These are phyloP conservation scores for Papilio gigon DNA, from an alignment of 2,888 invertebrate genomes.

Conservation along the genomic window DNA sequence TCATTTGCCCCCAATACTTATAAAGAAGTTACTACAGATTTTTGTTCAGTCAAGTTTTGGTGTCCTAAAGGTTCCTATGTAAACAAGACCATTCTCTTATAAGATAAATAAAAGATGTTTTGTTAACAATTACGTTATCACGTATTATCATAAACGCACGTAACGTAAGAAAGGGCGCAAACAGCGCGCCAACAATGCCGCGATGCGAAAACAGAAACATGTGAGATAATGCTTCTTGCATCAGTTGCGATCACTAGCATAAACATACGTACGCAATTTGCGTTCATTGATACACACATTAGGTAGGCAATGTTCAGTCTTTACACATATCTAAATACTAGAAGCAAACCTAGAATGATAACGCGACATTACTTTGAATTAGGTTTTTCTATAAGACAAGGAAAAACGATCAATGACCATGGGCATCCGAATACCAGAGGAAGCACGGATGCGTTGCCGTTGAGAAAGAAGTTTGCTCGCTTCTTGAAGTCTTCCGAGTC, in stretches of 20 bases:
- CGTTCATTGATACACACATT: neutral
- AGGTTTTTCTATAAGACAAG: no score
- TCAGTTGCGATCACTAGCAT: conserved; percentile 4
- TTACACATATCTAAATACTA: neutral
- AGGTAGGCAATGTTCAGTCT: neutral
- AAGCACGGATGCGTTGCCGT: no score
- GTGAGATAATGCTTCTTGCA: conserved; percentile 11
- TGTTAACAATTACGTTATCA: neutral
- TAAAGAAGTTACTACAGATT: no score
- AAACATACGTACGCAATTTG: conserved; percentile 11
- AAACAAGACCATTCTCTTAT: neutral
- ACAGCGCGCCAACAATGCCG: neutral
- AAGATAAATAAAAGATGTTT: neutral
- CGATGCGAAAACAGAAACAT: conserved; percentile 6
- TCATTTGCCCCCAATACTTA: no score
- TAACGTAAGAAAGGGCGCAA: neutral
- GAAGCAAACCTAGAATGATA: neutral
- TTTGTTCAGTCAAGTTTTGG: no score
- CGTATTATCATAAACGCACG: neutral
- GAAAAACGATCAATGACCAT: neutral
- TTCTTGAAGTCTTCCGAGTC: no score
- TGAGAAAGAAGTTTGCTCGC: no score
- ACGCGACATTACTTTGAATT: neutral
- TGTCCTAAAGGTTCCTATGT: neutral
- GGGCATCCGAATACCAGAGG: no score